Percentiles rank a stretch among this genome's conserved stretches.
Conservation (phyloP, 2,888 invertebrate species). For the Amblyjoppa fuscipennis region DNA sequence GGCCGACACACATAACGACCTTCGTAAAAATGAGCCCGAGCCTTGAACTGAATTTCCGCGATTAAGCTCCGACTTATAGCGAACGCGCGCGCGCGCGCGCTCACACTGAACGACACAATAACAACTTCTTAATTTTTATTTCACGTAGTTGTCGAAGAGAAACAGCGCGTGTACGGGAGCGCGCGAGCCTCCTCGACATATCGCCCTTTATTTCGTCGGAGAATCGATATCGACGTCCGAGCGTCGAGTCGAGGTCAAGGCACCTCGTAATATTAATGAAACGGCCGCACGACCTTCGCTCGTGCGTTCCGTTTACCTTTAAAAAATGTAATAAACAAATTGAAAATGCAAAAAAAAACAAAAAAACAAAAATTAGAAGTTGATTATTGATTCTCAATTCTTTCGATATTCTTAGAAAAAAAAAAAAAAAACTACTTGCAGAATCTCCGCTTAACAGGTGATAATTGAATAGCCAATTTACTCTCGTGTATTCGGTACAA, state of each 20-base stretch:
- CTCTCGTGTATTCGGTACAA: background rate
- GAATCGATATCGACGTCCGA: slow-evolving; percentile 20
- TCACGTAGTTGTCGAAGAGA: background rate
- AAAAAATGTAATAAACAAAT: background rate
- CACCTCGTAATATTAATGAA: slow-evolving; percentile 23
- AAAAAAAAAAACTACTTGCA: background rate
- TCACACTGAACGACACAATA: background rate
- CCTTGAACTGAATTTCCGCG: slow-evolving; percentile 32
- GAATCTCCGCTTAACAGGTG: background rate
- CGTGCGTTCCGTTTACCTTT: background rate
- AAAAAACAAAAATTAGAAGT: background rate
- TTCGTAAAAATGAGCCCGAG: background rate
- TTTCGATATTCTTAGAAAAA: background rate
- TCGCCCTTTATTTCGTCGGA: background rate
- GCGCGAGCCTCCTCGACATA: background rate
- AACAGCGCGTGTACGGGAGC: background rate
- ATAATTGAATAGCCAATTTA: background rate
- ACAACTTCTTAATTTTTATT: background rate
- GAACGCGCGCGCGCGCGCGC: background rate
- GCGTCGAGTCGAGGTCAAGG: slow-evolving; percentile 12
- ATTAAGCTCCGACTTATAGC: slow-evolving; percentile 8
- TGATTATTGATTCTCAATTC: too few species aligned
- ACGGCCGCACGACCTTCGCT: background rate
- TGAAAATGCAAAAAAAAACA: background rate
- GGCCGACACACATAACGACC: background rate